Conservation (phyloP, 1,140 invertebrate species). For the Lasaia peninsularis region DNA sequence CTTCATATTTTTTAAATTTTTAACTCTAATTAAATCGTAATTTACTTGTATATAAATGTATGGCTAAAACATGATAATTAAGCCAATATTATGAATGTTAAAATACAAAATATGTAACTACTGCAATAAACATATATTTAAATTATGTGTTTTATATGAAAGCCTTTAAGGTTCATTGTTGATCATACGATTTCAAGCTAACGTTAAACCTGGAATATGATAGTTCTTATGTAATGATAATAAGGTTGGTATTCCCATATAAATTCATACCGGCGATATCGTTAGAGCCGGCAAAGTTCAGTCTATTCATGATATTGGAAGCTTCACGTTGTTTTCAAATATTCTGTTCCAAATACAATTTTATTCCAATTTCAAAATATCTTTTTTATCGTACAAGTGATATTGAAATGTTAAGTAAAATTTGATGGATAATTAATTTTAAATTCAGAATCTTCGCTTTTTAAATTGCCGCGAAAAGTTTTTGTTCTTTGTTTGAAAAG, state of each 20-base stretch:
- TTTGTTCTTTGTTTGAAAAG: neutral
- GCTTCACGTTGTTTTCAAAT: slow-evolving; percentile 38
- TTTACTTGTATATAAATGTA: too few relatives aligned
- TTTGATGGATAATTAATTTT: neutral
- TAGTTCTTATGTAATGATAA: neutral
- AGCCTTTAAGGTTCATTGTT: neutral
- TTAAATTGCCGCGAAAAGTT: neutral
- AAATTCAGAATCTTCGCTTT: neutral
- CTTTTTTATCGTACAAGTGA: neutral
- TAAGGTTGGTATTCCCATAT: slow-evolving; percentile 14
- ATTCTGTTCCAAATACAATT: slow-evolving; percentile 16
- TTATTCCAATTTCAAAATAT: slow-evolving; percentile 22
- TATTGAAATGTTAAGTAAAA: neutral
- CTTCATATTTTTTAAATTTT: too few relatives aligned
- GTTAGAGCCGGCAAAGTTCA: slow-evolving; percentile 34
- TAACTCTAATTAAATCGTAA: too few relatives aligned
- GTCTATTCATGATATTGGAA: slow-evolving; percentile 41
- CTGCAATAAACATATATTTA: neutral
- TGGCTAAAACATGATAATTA: too few relatives aligned
- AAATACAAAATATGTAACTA: neutral
- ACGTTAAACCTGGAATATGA: neutral
- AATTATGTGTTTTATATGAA: too few relatives aligned
- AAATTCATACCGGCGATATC: slow-evolving; percentile 16
- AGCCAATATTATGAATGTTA: neutral
- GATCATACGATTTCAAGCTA: neutral